Base-by-base conservation (phyloP, 2,797 vertebrate genomes). In the Adrianichthys oophorus region DNA sequence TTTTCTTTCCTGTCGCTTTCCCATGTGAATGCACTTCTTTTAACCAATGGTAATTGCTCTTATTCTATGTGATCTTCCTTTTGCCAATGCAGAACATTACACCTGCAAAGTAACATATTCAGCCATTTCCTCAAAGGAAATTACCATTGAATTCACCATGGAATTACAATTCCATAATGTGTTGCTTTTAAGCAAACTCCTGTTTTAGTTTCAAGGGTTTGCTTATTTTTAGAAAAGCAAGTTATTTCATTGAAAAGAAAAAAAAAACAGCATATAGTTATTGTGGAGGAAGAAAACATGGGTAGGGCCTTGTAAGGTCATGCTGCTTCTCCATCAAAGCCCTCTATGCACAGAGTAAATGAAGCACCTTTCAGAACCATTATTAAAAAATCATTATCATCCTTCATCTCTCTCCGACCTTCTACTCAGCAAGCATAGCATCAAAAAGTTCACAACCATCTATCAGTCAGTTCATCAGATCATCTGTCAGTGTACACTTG, bases 311-410 rank as follows among this genome's bases (percentile, higher is more conserved):
- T 7, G 41, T 42, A 42, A 42, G 15, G 41, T 42, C 41, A 7
- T n/a, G 42, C 42, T n/a, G 17, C 15, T n/a, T 42, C 49, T 59
- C 44, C 15, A 19, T 69, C 26, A 37, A 68, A 72, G 65, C 71
- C 59, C 46, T 74, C 58, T 46, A 46, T 60, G 58, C 50, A 69
- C 69, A 57, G 79, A 80, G 82, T 70, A 82, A 89, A 88, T 85
- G 74, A 68, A 71, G 70, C 56, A 76, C 76, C 79, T 88, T 85
- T 89, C 70, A 78, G 66, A 67, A 72, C 79, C 62, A 63, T 86
- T 87, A 89, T 92, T 85, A 89, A 87, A 89, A 89, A 87, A 85
- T 87, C 86, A 90, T 91, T 90, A 87, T 87, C 85, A 84, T 84
- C 81, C 82, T 78, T 72, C 72, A 78, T 78, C 62, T 72, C 60